Conservation (phyloP, 2,797 vertebrate genomes). For the Cossypha niveicapilla region DNA sequence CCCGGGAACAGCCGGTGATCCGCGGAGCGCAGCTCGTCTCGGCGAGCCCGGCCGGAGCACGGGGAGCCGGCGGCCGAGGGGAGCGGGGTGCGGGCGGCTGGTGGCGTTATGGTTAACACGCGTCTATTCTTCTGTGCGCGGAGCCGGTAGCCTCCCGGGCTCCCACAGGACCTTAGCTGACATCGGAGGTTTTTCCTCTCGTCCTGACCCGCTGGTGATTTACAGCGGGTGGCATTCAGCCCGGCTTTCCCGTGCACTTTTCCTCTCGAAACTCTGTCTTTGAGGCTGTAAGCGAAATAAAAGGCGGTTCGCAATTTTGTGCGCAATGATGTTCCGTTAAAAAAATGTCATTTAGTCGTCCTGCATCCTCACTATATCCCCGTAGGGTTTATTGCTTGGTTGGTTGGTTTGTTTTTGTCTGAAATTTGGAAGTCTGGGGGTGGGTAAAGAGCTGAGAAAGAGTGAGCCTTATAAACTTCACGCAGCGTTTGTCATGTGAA, state of each 20-base stretch:
- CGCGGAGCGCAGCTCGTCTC: not conserved
- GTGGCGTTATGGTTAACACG: constrained; percentile 27
- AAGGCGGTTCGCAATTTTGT: constrained; percentile 12
- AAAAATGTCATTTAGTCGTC: not conserved
- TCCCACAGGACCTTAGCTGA: constrained; percentile 67
- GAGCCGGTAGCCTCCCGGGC: constrained; percentile 51
- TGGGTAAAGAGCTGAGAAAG: not conserved
- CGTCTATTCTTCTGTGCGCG: constrained; percentile 58
- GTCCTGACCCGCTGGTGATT: constrained; percentile 38
- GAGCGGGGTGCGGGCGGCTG: not conserved
- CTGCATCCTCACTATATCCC: not conserved
- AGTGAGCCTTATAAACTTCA: constrained; percentile 46
- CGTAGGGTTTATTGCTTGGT: not conserved
- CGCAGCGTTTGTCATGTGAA: constrained; percentile 8
- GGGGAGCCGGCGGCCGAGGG: not conserved
- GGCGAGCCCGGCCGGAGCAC: not conserved
- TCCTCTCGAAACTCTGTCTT: constrained; percentile 29
- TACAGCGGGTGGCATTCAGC: constrained; percentile 30
- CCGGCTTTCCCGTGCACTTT: not conserved
- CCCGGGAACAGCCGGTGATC: not conserved
- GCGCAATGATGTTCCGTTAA: not conserved
- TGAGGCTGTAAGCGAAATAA: constrained; percentile 38
- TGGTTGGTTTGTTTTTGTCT: not conserved
- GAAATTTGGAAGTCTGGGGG: not conserved
- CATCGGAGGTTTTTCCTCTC: constrained; percentile 60